These are phyloP conservation scores for Eupithecia inturbata DNA, from an alignment of 2,888 invertebrate genomes.

Conservation along the genomic window DNA sequence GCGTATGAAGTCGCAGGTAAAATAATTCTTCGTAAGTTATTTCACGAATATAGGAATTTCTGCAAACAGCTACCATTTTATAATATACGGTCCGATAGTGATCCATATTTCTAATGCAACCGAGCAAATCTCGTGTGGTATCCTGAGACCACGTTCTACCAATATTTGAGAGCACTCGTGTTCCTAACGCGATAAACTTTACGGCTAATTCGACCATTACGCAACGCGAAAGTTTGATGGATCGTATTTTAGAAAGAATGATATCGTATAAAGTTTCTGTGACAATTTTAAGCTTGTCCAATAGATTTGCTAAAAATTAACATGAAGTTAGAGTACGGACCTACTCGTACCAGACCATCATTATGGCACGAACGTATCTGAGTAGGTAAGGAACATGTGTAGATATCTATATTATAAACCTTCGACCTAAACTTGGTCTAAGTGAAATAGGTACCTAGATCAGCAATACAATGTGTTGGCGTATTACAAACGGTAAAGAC, in stretches of 20 bases:
- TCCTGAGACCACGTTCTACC: constrained; percentile 71
- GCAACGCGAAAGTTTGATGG: constrained; percentile 30
- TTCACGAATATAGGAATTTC: background rate
- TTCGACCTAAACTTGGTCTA: too few relatives aligned
- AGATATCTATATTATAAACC: too few relatives aligned
- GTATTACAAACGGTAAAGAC: background rate
- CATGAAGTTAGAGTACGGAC: too few relatives aligned
- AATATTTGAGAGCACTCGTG: constrained; percentile 71
- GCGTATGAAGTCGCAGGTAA: background rate
- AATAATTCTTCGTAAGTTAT: background rate
- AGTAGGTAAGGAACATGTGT: too few relatives aligned
- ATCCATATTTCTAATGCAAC: constrained; percentile 59
- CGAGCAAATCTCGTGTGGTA: constrained; percentile 63
- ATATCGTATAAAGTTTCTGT: background rate
- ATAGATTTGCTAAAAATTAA: background rate
- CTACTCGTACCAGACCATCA: too few relatives aligned
- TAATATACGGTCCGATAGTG: constrained; percentile 33
- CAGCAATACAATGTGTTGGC: background rate
- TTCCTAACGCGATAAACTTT: constrained; percentile 71
- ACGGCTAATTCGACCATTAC: constrained; percentile 56
- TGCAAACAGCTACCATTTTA: background rate
- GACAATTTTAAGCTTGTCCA: background rate
- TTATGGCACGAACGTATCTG: too few relatives aligned
- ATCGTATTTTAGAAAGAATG: background rate
- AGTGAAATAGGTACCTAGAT: background rate